phyloP scores from a whole-genome alignment of 2,888 invertebrate species.

The Pandemis cinnamomeana region DNA sequence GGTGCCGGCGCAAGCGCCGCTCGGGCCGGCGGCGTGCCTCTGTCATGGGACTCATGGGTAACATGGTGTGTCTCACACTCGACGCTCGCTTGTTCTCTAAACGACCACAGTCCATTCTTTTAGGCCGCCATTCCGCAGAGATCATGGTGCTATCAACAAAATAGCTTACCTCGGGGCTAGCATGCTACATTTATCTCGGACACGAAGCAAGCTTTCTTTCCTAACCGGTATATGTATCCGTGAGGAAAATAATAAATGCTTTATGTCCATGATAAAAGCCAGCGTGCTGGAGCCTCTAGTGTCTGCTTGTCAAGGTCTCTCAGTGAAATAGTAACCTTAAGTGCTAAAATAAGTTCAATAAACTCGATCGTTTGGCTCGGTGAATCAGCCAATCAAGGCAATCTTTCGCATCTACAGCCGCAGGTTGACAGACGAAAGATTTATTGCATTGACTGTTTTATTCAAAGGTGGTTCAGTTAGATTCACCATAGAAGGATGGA shows the following conservation, averaged over 20 bases:
- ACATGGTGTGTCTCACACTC: slow-evolving; percentile 80
- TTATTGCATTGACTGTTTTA: slow-evolving; percentile 5
- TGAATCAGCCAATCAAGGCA: slow-evolving; percentile 5
- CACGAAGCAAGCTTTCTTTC: background rate
- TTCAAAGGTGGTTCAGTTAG: background rate
- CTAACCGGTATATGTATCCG: background rate
- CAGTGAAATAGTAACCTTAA: background rate
- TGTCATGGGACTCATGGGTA: slow-evolving; percentile 83
- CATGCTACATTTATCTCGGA: background rate
- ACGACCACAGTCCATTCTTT: background rate
- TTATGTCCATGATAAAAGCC: background rate
- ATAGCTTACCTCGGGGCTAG: background rate
- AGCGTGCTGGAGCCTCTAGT: background rate
- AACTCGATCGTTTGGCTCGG: background rate
- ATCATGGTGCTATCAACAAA: background rate
- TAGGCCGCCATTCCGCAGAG: background rate
- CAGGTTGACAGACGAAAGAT: background rate
- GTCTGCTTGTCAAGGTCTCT: background rate
- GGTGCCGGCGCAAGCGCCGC: slow-evolving; percentile 79
- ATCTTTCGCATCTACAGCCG: background rate
- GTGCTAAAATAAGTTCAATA: slow-evolving; percentile 2
- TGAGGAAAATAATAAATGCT: background rate
- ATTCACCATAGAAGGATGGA: background rate
- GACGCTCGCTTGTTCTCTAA: slow-evolving; percentile 66
- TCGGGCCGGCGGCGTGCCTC: slow-evolving; percentile 74